Evolutionary conservation across 2,113 vertebrate genomes (phyloP).

Genomic region (Pitta sordida): DNA sequence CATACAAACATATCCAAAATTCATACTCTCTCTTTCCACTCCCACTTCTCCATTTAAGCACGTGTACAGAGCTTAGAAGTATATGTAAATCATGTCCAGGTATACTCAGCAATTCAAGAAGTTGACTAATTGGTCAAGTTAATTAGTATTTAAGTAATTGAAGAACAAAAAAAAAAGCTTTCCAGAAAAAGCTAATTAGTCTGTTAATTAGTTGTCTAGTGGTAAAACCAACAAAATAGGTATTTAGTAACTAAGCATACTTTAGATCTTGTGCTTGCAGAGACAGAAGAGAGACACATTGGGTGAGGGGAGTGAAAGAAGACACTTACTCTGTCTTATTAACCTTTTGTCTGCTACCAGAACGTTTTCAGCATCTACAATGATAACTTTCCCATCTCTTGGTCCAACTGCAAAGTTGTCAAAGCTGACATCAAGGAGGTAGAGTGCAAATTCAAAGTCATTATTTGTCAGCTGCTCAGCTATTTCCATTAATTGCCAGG

Average conservation of each 20-base stretch:
- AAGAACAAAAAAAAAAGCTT: background rate
- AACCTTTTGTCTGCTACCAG: constrained; percentile 96
- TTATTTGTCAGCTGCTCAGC: constrained; percentile 98
- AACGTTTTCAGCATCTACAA: constrained; percentile 98
- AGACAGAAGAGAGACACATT: background rate
- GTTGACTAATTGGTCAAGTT: background rate
- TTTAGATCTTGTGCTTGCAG: background rate
- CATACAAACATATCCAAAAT: fast-evolving
- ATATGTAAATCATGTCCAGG: background rate
- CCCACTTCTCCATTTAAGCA: background rate
- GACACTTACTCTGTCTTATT: constrained; percentile 94
- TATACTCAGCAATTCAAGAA: background rate
- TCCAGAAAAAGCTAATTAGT: background rate
- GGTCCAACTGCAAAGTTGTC: constrained; percentile 98
- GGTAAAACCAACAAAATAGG: background rate
- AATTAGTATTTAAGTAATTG: background rate
- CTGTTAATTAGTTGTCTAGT: background rate
- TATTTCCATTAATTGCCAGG: constrained; percentile 96
- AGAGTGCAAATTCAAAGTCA: constrained; percentile 98
- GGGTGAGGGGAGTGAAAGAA: background rate
- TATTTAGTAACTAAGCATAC: background rate
- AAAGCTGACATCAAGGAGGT: constrained; percentile 98
- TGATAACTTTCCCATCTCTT: constrained; percentile 94
- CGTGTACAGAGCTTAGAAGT: background rate
- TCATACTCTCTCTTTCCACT: background rate